Conservation (phyloP, 2,113 vertebrate species). For the Pseudonaja textilis region DNA sequence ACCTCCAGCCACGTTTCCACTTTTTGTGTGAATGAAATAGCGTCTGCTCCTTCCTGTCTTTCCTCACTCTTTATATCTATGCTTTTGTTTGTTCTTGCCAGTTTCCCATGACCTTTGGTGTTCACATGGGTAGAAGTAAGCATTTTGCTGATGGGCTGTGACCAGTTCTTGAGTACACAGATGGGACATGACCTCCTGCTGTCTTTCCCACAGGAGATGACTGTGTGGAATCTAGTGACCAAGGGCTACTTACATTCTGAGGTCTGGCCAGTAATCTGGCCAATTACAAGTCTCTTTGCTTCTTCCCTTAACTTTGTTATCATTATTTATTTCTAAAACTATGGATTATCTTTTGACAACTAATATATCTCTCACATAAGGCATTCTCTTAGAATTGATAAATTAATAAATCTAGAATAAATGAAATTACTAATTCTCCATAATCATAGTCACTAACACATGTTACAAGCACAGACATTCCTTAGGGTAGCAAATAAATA, state of each 20-base stretch:
- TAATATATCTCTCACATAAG: neutral
- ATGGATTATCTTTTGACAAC: neutral
- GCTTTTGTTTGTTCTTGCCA: conserved; percentile 7
- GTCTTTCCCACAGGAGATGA: conserved; percentile 17
- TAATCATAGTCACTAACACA: neutral
- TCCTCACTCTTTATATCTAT: conserved; percentile 3
- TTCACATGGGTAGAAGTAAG: neutral
- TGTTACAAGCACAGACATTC: neutral
- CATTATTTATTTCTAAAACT: neutral
- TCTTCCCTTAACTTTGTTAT: neutral
- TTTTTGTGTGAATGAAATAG: conserved; percentile 22
- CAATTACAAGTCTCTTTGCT: neutral
- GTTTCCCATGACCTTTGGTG: conserved; percentile 10
- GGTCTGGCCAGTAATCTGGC: neutral
- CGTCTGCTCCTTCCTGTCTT: neutral
- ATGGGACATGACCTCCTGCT: conserved; percentile 26
- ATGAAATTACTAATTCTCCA: neutral
- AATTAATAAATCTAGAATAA: neutral
- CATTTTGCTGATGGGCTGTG: conserved; percentile 10
- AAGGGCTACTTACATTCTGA: conserved; percentile 30
- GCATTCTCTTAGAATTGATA: neutral
- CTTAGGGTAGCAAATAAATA: neutral
- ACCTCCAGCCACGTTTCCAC: conserved; percentile 28
- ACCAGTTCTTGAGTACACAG: conserved; percentile 16
- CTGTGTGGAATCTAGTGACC: conserved; percentile 14